These are phyloP conservation scores for Contarinia nasturtii DNA, from an alignment of 1,140 invertebrate genomes.

Conservation along the genomic window DNA sequence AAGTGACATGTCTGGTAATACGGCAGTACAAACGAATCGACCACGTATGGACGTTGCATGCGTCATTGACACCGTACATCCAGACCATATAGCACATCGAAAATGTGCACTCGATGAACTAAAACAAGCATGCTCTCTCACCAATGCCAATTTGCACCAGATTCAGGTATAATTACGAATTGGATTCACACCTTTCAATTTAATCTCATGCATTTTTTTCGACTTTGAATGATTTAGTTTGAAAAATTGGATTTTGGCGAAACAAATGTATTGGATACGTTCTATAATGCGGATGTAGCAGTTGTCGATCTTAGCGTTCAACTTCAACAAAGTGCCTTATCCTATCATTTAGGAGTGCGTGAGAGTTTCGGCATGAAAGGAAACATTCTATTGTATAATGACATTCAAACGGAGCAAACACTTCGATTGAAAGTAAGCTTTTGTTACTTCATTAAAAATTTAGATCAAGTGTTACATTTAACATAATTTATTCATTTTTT, in stretches of 20 bases:
- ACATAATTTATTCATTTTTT: conserved; percentile 4
- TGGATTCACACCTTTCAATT: not conserved
- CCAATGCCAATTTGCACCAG: conserved; percentile 64
- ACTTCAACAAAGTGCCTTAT: conserved; percentile 74
- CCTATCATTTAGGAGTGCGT: conserved; percentile 92
- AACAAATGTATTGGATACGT: conserved; percentile 63
- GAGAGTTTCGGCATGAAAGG: conserved; percentile 98
- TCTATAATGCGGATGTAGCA: conserved; percentile 95
- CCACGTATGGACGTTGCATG: conserved; percentile 78
- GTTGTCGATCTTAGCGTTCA: conserved; percentile 87
- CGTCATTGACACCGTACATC: conserved; percentile 64
- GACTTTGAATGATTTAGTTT: conserved; percentile 33
- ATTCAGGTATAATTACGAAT: conserved; percentile 44
- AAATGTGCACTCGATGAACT: conserved; percentile 71
- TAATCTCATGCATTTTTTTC: not conserved
- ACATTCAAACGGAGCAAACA: conserved; percentile 70
- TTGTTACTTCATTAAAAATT: too few species aligned
- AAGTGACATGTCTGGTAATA: conserved; percentile 48
- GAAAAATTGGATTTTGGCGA: conserved; percentile 75
- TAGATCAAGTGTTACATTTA: too few species aligned
- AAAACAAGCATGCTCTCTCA: conserved; percentile 51
- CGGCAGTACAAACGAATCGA: conserved; percentile 28
- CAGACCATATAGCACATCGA: conserved; percentile 47
- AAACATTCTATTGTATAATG: conserved; percentile 88
- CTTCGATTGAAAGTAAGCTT: conserved; percentile 55